Conservation (phyloP, 2,113 vertebrate genomes). For the Callipepla squamata region DNA sequence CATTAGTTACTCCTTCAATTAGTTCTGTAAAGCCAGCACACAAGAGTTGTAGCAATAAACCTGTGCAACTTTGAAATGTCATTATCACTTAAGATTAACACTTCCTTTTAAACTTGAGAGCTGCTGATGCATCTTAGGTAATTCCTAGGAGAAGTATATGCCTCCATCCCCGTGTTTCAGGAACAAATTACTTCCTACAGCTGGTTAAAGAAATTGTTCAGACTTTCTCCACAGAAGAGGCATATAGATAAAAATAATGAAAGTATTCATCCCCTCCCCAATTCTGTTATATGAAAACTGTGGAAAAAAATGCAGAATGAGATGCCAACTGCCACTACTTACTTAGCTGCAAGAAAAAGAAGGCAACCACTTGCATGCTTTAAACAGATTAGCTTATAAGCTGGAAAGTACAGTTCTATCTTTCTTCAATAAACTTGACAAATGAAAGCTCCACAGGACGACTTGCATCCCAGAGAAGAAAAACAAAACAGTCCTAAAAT, state of each 20-base stretch:
- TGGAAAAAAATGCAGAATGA: background rate
- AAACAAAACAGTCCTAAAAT: background rate
- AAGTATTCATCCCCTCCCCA: background rate
- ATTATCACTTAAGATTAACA: background rate
- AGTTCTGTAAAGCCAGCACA: constrained; percentile 18
- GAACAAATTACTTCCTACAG: background rate
- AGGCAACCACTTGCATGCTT: background rate
- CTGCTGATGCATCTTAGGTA: background rate
- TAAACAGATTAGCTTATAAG: background rate
- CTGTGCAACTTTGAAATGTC: background rate
- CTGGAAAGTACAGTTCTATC: background rate
- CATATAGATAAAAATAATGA: background rate
- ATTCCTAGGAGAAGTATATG: background rate
- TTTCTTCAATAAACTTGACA: background rate
- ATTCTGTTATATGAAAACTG: background rate
- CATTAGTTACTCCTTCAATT: constrained; percentile 46
- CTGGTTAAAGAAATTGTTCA: background rate
- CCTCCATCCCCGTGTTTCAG: background rate
- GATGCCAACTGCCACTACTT: background rate
- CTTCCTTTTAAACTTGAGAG: background rate
- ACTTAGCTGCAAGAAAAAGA: background rate
- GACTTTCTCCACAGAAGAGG: background rate
- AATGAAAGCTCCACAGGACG: background rate
- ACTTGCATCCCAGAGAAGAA: background rate
- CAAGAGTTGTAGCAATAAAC: constrained; percentile 32